A percentile compares a stretch with the other conserved stretches of the same genome.
Evolutionary conservation across 2,113 vertebrate genomes (phyloP).

Genomic region (Centropus unirufus): DNA sequence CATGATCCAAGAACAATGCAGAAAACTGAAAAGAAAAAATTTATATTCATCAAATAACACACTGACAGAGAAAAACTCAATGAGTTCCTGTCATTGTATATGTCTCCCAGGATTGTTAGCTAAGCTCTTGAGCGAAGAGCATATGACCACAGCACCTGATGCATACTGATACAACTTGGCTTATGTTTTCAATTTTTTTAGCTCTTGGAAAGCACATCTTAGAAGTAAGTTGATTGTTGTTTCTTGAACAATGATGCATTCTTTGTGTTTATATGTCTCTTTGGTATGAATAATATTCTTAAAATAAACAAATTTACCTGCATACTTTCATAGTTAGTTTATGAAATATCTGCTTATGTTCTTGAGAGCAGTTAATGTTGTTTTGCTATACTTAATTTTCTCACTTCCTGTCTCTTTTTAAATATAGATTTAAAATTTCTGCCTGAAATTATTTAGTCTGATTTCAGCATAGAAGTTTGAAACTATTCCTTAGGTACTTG

Average conservation of each 20-base stretch:
- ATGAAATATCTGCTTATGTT: neutral
- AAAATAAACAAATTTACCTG: neutral
- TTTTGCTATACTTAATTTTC: neutral
- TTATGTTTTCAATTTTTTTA: neutral
- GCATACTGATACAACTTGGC: fast-evolving
- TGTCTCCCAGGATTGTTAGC: neutral
- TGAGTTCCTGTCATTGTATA: neutral
- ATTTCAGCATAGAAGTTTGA: neutral
- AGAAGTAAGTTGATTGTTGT: fast-evolving
- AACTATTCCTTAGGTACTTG: neutral
- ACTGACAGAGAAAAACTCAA: neutral
- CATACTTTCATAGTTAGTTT: neutral
- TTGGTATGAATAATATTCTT: neutral
- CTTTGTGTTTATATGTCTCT: neutral
- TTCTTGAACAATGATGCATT: neutral
- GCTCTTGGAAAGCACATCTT: neutral
- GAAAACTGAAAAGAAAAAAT: neutral
- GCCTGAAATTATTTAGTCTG: neutral
- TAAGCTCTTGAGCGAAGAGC: neutral
- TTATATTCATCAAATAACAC: neutral
- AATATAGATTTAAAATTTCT: neutral
- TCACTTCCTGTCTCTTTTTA: neutral
- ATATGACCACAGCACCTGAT: neutral
- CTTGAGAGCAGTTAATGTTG: neutral
- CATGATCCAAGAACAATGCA: neutral